Percentiles rank a stretch among this genome's conserved stretches.
phyloP scores from a whole-genome alignment of 1,140 invertebrate species.

The Oncopeltus fasciatus region DNA sequence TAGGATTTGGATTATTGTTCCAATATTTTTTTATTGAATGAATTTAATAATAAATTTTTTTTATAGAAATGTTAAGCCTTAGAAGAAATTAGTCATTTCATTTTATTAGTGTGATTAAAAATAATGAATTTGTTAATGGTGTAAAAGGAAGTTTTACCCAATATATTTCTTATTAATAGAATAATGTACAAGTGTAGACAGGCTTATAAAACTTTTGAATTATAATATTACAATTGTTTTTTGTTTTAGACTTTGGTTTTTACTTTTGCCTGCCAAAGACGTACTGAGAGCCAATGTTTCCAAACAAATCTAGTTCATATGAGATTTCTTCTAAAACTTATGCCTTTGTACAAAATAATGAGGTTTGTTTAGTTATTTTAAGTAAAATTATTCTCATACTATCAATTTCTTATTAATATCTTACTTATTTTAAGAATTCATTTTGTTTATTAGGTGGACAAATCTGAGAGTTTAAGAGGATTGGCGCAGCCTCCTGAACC shows the following conservation, averaged over 20 bases:
- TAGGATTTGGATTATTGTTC: too few species aligned
- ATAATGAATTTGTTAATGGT: too few species aligned
- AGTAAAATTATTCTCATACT: too few species aligned
- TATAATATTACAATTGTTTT: neutral
- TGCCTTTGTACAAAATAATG: slow-evolving; percentile 45
- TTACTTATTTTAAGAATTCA: neutral
- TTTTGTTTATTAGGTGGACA: slow-evolving; percentile 32
- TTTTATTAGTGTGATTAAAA: too few species aligned
- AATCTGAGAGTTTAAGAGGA: slow-evolving; percentile 37
- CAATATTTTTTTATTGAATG: too few species aligned
- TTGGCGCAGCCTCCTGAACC: slow-evolving; percentile 29
- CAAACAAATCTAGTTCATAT: slow-evolving; percentile 45
- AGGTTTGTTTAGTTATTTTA: neutral
- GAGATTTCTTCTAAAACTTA: slow-evolving; percentile 43
- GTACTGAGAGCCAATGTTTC: slow-evolving; percentile 44
- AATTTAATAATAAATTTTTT: too few species aligned
- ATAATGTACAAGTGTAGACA: too few species aligned
- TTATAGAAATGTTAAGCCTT: too few species aligned
- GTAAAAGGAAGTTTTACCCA: too few species aligned
- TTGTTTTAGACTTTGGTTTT: slow-evolving; percentile 37
- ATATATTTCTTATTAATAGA: too few species aligned
- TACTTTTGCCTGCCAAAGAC: slow-evolving; percentile 46
- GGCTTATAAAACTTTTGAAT: too few species aligned
- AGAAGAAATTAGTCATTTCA: too few species aligned
- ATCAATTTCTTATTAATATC: neutral